These are phyloP conservation scores for Microctonus brassicae DNA, from an alignment of 2,888 invertebrate species.

Conservation along the genomic window DNA sequence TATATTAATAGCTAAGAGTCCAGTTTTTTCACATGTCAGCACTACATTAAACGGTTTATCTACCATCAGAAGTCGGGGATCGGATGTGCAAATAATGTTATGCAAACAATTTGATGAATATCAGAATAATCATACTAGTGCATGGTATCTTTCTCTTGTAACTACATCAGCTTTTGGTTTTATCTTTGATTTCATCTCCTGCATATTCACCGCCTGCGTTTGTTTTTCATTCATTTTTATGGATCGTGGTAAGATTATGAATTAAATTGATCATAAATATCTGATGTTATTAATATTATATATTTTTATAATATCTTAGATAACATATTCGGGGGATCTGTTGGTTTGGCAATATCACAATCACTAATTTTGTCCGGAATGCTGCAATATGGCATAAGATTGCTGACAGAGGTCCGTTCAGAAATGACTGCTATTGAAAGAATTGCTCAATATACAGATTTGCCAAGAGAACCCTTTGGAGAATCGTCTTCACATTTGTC, in stretches of 20 bases:
- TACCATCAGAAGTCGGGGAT: slow-evolving; percentile 86
- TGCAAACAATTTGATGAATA: slow-evolving; percentile 80
- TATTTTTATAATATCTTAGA: slow-evolving; percentile 66
- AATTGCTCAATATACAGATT: slow-evolving; percentile 81
- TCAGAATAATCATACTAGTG: slow-evolving; percentile 79
- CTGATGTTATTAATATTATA: neutral
- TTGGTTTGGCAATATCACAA: slow-evolving; percentile 81
- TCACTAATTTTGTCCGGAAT: slow-evolving; percentile 81
- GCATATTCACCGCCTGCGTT: slow-evolving; percentile 77
- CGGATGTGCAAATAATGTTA: slow-evolving; percentile 76
- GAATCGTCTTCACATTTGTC: slow-evolving; percentile 70
- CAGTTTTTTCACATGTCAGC: slow-evolving; percentile 91
- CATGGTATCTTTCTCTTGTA: slow-evolving; percentile 78
- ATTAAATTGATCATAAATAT: neutral
- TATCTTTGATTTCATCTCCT: slow-evolving; percentile 80
- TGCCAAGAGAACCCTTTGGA: slow-evolving; percentile 76
- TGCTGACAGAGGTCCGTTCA: slow-evolving; percentile 80
- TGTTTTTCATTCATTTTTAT: slow-evolving; percentile 76
- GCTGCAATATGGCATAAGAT: slow-evolving; percentile 83
- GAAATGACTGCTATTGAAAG: slow-evolving; percentile 86
- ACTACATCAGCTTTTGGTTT: slow-evolving; percentile 80
- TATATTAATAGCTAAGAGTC: slow-evolving; percentile 76
- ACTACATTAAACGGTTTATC: slow-evolving; percentile 87
- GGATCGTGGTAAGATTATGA: slow-evolving; percentile 70
- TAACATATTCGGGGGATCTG: slow-evolving; percentile 74